phyloP scores from a whole-genome alignment of 2,888 invertebrate species.

The Tachina fera region DNA sequence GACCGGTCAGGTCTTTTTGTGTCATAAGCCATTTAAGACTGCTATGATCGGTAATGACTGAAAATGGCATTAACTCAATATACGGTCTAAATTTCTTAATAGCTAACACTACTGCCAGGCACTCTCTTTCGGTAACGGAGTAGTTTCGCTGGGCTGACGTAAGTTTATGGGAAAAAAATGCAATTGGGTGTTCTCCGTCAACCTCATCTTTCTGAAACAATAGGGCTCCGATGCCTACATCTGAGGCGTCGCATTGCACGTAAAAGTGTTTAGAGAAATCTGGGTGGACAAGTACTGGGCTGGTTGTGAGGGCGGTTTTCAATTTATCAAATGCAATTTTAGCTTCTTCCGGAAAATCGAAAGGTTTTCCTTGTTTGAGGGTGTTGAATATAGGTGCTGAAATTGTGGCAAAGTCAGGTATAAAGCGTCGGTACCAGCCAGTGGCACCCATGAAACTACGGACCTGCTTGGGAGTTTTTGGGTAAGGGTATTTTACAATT shows the following conservation, averaged over 20 bases:
- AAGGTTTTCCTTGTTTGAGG: no score
- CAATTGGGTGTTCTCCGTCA: slow-evolving; percentile 26
- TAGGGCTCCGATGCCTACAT: slow-evolving; percentile 35
- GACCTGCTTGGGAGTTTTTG: no score
- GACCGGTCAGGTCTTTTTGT: neutral
- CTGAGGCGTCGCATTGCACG: slow-evolving; percentile 26
- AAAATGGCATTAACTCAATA: slow-evolving; percentile 7
- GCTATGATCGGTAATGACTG: neutral
- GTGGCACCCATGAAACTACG: no score
- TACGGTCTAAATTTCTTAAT: neutral
- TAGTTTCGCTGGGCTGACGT: slow-evolving; percentile 2
- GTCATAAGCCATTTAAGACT: no score
- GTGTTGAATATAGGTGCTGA: no score
- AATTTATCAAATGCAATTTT: neutral
- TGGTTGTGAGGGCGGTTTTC: neutral
- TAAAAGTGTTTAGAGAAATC: slow-evolving; percentile 14
- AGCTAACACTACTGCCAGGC: neutral
- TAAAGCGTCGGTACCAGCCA: no score
- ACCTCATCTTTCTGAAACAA: neutral
- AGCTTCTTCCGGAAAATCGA: neutral
- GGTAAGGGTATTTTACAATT: no score
- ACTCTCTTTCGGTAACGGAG: neutral
- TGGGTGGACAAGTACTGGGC: neutral
- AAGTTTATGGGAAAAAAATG: neutral
- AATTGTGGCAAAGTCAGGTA: no score